Base-by-base conservation (phyloP, 2,113 vertebrate genomes). In the Nothoprocta pentlandii region DNA sequence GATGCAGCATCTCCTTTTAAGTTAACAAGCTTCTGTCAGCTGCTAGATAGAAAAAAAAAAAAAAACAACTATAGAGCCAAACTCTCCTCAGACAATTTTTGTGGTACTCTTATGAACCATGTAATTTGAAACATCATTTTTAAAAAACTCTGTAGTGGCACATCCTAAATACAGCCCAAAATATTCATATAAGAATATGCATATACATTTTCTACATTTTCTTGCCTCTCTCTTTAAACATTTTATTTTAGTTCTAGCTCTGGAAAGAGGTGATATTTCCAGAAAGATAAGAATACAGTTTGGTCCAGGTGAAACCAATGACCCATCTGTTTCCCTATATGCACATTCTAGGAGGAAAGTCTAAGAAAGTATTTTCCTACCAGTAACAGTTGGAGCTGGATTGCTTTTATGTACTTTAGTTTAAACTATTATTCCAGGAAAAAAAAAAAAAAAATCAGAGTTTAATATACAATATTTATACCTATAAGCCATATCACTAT, bases 11-110 rank as follows among this genome's bases (percentile, higher is more conserved):
- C 69, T 94, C 86, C 85, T 96, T 95, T 96, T 86, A 95, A 92
- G 86, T 90, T 96, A 94, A 94, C 81, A 91, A 93, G 88, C 62
- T 94, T 85, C 70, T 90, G 68, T 94, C 90, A 95, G 36, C 59
- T 67, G n/a, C n/a, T 75, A 75, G 63, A 54, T 88, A 78, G 39
- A 22, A 41, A 91, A 82, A 95, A 89, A 90, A 84, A 84, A 87
- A 67, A 59, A 71, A 8, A 47, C 49, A 67, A 9, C 32, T 92
- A 83, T 68, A 93, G 42, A 93, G 20, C 9, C 41, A 81, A 92
- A 23, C 16, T 8, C 20, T 28, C 36, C 67, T 84, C 26, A n/a
- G 28, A 86, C 30, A 81, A 22, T 73, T 81, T 93, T 68, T 84
- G 53, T 86, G 11, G 11, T 74, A 51, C 54, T 87, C 62, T 90